Evolutionary conservation across 2,888 invertebrate species (phyloP).

Genomic region (Drosophila tanythrix): DNA sequence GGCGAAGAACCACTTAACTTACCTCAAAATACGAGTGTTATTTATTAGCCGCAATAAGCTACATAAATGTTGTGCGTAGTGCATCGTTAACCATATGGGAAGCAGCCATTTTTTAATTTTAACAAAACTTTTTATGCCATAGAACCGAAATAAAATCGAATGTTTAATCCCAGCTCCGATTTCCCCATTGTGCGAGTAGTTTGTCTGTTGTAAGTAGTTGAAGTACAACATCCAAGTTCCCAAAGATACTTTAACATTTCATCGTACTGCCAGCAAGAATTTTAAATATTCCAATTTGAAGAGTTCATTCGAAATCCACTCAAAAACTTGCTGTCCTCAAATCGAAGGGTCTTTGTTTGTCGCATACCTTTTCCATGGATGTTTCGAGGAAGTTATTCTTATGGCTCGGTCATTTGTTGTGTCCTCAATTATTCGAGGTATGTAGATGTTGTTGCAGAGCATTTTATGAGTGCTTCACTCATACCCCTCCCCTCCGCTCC

Average conservation of each 20-base stretch:
- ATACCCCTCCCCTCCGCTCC: too few species aligned
- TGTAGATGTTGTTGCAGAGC: constrained; percentile 40
- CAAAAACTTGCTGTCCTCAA: neutral
- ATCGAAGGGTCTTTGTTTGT: constrained; percentile 31
- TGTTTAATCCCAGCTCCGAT: neutral
- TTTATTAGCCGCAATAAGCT: constrained; percentile 29
- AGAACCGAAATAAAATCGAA: neutral
- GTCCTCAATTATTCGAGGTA: constrained; percentile 39
- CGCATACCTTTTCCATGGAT: constrained; percentile 7
- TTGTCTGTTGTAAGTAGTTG: neutral
- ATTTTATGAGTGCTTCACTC: constrained; percentile 31
- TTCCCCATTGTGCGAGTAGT: neutral
- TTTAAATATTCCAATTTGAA: neutral
- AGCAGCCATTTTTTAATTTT: neutral
- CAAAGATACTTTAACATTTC: neutral
- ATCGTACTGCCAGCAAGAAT: neutral
- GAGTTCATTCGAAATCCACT: neutral
- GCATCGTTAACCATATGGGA: neutral
- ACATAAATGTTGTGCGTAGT: neutral
- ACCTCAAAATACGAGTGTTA: constrained; percentile 1
- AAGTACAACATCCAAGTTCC: neutral
- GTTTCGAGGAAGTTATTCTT: constrained; percentile 24
- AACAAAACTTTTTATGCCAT: neutral
- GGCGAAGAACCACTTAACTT: constrained; percentile 22
- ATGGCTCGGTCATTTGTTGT: constrained; percentile 34